These are phyloP conservation scores for Apostichopus japonicus DNA, from an alignment of 35 echinoderm and acorn worm genomes.

Conservation along the genomic window DNA sequence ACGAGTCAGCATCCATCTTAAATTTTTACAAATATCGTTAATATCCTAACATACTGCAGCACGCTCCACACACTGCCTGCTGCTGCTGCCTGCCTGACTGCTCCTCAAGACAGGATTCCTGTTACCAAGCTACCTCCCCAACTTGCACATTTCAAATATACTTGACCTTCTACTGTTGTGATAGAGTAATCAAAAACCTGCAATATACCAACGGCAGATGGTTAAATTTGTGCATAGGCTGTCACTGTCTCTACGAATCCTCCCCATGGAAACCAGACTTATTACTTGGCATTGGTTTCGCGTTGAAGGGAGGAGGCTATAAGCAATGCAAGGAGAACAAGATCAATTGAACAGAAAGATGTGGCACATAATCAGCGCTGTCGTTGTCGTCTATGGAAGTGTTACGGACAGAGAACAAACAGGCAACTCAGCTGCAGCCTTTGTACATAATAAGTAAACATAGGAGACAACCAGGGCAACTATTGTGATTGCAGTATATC, in stretches of 20 bases:
- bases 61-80: slow-evolving; percentile 52
- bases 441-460: slow-evolving; percentile 37
- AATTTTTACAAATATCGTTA: slow-evolving; percentile 29
- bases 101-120: slow-evolving; percentile 47
- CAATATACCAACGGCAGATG: slow-evolving; percentile 48
- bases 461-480: slow-evolving; percentile 21
- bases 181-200: slow-evolving; percentile 62
- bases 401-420: slow-evolving; percentile 11
- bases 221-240: slow-evolving; percentile 56
- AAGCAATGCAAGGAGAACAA: slow-evolving; percentile 49
- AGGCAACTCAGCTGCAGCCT: slow-evolving; percentile 2
- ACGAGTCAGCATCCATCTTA: slow-evolving; percentile 49
- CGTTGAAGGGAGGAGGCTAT: slow-evolving; percentile 36
- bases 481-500: not conserved
- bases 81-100: not conserved
- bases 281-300: slow-evolving; percentile 27
- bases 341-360: slow-evolving; percentile 29
- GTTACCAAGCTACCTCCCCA: slow-evolving; percentile 31
- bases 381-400: slow-evolving; percentile 41
- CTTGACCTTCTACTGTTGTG: slow-evolving; percentile 54
- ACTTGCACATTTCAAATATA: slow-evolving; percentile 37
- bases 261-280: slow-evolving; percentile 50
- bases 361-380: slow-evolving; percentile 42
- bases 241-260: slow-evolving; percentile 27
- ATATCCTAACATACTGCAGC: slow-evolving; percentile 47